Evolutionary conservation across 2,797 vertebrate genomes (phyloP), one percentile per base, ranked within the genome.

Genomic region (Strix occidentalis): DNA sequence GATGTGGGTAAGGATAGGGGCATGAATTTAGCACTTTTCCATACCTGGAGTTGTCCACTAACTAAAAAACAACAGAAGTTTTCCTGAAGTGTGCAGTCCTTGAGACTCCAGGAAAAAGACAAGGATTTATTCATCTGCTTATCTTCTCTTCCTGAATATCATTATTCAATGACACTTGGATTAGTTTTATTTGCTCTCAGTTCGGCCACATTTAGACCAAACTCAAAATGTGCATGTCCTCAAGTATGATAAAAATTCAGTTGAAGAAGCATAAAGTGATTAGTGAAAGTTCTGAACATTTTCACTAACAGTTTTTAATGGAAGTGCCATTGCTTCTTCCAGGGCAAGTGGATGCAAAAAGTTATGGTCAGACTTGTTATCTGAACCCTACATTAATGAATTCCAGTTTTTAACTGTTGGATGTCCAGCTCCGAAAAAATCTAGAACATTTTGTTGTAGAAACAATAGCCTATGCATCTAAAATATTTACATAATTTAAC

Each of bases 101-200:
- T 69, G 58, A 66, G 54, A 74, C 39, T 78, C 54, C 46, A 75
- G 69, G 57, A 35, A 53, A 66, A 80, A 95, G 3, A 1, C 53
- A 89, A 89, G 53, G 60, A 77, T 94, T 88, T 92, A 51, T 85
- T 95, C 61, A 56, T 94, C 61, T 91, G 33, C 54, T 93, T 90
- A 60, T 93, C 60, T 90, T 87, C 16, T n/a, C 35, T 93, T 90
- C 60, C 75, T 89, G 66, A 85, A 4, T 60, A 35, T 83, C 70
- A 54, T 87, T 84, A 78, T 96, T 87, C 90, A 89, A 1, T 78
- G 61, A 46, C 46, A 45, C 33, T 78, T 75, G 92, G 89, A 93
- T 96, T 91, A 94, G 51, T 61, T 90, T 95, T 93, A 74, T 94
- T 96, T 95, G 84, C 75, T 90, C 21, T 90, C 45, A 43, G 43